A percentile compares a stretch with the other conserved stretches of the same genome.
Evolutionary conservation across 1,140 invertebrate species (phyloP).

Genomic region (Drosophila navojoa): DNA sequence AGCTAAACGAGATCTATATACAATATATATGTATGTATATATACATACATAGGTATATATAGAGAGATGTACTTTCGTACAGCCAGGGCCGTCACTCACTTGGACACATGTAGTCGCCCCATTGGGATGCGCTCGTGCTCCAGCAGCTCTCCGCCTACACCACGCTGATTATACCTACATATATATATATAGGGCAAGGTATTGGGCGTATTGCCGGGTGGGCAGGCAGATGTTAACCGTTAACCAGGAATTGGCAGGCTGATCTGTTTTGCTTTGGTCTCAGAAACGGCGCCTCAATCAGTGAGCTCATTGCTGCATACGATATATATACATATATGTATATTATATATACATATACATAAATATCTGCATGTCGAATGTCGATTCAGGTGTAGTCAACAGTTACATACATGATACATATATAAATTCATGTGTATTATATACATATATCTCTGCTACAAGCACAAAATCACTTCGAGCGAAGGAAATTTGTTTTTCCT

Average conservation of each 20-base stretch:
- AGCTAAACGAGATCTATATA: slow-evolving; percentile 8
- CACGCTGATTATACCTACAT: slow-evolving; percentile 21
- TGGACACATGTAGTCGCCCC: slow-evolving; percentile 23
- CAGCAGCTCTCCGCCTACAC: slow-evolving; percentile 19
- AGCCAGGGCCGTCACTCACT: slow-evolving; percentile 41
- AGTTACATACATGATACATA: slow-evolving; percentile 17
- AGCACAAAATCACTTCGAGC: slow-evolving; percentile 14
- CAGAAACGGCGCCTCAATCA: slow-evolving; percentile 48
- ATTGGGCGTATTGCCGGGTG: slow-evolving; percentile 6
- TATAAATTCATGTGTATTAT: too few species aligned
- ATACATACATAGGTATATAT: background rate
- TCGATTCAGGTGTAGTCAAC: slow-evolving; percentile 27
- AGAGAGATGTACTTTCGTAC: slow-evolving; percentile 11
- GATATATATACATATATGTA: slow-evolving; percentile 27
- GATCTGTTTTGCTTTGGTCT: slow-evolving; percentile 10
- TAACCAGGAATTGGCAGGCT: slow-evolving; percentile 26
- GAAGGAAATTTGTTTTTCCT: slow-evolving; percentile 29
- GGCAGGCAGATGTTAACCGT: background rate
- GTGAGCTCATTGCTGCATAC: slow-evolving; percentile 73
- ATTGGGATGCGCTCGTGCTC: slow-evolving; percentile 13
- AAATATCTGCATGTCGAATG: slow-evolving; percentile 12
- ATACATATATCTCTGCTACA: slow-evolving; percentile 21
- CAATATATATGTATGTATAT: background rate
- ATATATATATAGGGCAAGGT: slow-evolving; percentile 56
- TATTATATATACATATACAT: slow-evolving; percentile 4